Base-by-base conservation (phyloP, 1,140 invertebrate genomes). In the Penaeus vannamei region DNA sequence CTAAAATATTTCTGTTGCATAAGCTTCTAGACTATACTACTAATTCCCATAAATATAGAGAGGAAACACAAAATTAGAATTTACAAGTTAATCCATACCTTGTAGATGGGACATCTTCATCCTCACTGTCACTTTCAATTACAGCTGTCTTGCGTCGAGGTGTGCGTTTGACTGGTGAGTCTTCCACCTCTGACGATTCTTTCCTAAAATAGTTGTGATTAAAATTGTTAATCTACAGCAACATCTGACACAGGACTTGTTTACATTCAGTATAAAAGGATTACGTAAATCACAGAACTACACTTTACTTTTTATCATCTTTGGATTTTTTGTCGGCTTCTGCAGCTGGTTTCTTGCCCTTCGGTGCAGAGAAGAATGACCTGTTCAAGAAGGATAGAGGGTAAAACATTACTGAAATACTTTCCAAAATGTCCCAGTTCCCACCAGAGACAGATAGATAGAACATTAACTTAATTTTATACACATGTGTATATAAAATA, bases 101-200 rank as follows among this genome's bases (percentile, higher is more conserved):
- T 19, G 46, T 85, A 23, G 77, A 81, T 42, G 77, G 26, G 20
- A 59, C 59, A 12, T 85, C 32, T 29, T 69, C 69, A 26, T 86
- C 90, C n/a, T 92, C 91, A 64, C 91, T 92, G 46, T 91, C 90
- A 89, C 92, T 92, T 26, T 89, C 90, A 77, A 91, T 91, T 19
- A 90, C 86, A 23, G 64, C 22, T 29, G 69, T 76, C 69, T 84
- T 88, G 69, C 69, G 86, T 80, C 84, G 91, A 80, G 59, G 61
- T 32, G 26, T 76, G 60, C 29, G 84, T 61, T 91, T 91, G 59
- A 89, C 42, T 22, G 87, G 90, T 0, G 90, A 91, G 32, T 89
- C 90, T 20, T 89, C 77, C 5, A 8, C 79, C 26, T 79, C 53
- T 1, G 22, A 32, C 8, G 42, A 53, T 17, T 36, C 29, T 14